phyloP scores from a whole-genome alignment of 1,140 invertebrate species.

The Chrysomallon squamiferum region DNA sequence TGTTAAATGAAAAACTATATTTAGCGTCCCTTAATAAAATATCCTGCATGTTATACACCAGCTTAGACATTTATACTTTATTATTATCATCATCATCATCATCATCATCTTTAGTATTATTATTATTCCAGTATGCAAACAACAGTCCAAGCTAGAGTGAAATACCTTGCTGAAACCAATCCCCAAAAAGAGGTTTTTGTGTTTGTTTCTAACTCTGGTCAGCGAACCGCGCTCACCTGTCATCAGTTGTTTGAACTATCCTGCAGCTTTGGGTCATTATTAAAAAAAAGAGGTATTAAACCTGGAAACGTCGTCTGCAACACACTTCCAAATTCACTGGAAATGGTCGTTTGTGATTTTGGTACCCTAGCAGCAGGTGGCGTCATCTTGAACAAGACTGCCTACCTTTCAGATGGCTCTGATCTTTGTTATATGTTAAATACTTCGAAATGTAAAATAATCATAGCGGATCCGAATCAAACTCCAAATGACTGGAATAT shows the following conservation, averaged over 20 bases:
- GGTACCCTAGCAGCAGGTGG: constrained; percentile 13
- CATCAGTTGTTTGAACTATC: neutral
- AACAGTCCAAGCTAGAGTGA: neutral
- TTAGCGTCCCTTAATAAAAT: too few relatives aligned
- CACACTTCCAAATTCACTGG: constrained; percentile 15
- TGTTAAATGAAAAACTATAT: too few relatives aligned
- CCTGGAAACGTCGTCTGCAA: constrained; percentile 13
- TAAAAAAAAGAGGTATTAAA: constrained; percentile 3
- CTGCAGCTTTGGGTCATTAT: neutral
- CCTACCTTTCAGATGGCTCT: constrained; percentile 2
- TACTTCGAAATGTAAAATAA: neutral
- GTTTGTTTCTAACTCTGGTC: neutral
- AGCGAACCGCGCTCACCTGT: neutral
- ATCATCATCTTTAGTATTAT: too few relatives aligned
- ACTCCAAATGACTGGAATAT: neutral
- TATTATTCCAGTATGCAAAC: neutral
- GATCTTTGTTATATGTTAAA: constrained; percentile 2
- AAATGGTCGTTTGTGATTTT: constrained; percentile 9
- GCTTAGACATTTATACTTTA: too few relatives aligned
- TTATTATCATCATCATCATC: too few relatives aligned
- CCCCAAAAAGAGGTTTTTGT: constrained; percentile 1
- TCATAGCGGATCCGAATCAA: neutral
- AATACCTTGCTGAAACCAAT: neutral
- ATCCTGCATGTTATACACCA: too few relatives aligned
- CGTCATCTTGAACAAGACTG: neutral